phyloP scores from a whole-genome alignment of 64 coral and sea anemone species.

The Pocillopora verrucosa region DNA sequence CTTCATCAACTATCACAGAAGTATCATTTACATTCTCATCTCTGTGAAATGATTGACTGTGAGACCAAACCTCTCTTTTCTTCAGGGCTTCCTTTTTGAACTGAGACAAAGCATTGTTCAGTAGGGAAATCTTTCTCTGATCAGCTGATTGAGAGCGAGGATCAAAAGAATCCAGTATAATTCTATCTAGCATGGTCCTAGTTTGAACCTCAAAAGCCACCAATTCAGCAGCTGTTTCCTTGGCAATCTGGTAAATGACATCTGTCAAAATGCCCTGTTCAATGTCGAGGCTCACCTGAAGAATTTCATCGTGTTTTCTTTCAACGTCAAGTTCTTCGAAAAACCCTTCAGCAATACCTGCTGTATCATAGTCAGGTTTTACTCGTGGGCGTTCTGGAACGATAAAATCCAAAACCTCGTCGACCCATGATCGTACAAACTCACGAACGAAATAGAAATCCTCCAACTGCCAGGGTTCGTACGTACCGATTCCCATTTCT shows the following conservation, averaged over 20 bases:
- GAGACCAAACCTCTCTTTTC: slow-evolving; percentile 51
- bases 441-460: slow-evolving; percentile 88
- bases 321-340: slow-evolving; percentile 58
- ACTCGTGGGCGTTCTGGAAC: slow-evolving; percentile 31
- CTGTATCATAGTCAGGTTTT: neutral
- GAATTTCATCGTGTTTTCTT: slow-evolving; percentile 12
- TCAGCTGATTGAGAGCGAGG: neutral
- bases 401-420: slow-evolving; percentile 78
- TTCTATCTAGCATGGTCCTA: slow-evolving; percentile 36
- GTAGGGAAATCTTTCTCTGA: slow-evolving; percentile 36
- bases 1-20: slow-evolving; percentile 11
- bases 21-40: neutral
- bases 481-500: slow-evolving; percentile 79
- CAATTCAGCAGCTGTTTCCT: slow-evolving; percentile 21
- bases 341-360: slow-evolving; percentile 42
- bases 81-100: slow-evolving; percentile 65
- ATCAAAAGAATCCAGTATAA: slow-evolving; percentile 16
- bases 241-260: slow-evolving; percentile 12
- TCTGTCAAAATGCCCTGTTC: slow-evolving; percentile 17
- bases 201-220: slow-evolving; percentile 62
- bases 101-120: slow-evolving; percentile 56
- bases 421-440: slow-evolving; percentile 73
- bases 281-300: slow-evolving; percentile 11
- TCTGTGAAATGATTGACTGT: slow-evolving; percentile 49
- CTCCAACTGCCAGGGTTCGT: slow-evolving; percentile 92